Percentiles rank a stretch among this genome's conserved stretches.
These are phyloP conservation scores for Agrochola macilenta DNA, from an alignment of 2,888 invertebrate species.

Conservation along the genomic window DNA sequence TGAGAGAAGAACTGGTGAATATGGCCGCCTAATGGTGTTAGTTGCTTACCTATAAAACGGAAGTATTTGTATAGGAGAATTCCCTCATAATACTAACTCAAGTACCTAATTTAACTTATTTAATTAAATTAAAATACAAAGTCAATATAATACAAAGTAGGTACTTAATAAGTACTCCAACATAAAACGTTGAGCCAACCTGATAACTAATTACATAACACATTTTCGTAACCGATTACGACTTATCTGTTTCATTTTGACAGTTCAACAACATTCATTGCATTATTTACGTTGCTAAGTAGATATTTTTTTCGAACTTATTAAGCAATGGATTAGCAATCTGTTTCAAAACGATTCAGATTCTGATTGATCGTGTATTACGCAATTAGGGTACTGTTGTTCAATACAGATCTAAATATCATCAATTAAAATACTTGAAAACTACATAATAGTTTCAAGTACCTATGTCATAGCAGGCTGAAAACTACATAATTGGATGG, in stretches of 20 bases:
- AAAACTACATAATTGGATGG: neutral
- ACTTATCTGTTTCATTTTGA: no score
- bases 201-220: no score
- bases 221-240: no score
- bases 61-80: neutral
- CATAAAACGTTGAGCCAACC: neutral
- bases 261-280: no score
- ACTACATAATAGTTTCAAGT: no score
- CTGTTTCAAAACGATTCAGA: no score
- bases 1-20: neutral
- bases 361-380: no score
- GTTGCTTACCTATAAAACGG: neutral
- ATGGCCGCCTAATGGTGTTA: neutral
- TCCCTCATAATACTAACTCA: neutral
- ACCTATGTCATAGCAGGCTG: neutral
- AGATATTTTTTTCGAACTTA: no score
- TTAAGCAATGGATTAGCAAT: no score
- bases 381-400: neutral
- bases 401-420: conserved; percentile 16
- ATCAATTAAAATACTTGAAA: conserved; percentile 7
- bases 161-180: neutral
- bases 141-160: no score
- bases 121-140: neutral
- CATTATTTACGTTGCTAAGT: no score
- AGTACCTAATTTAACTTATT: neutral